These are phyloP conservation scores for Pelagia noctiluca DNA, from an alignment of 30 jellyfish, hydroid and myxozoan genomes.

Conservation along the genomic window DNA sequence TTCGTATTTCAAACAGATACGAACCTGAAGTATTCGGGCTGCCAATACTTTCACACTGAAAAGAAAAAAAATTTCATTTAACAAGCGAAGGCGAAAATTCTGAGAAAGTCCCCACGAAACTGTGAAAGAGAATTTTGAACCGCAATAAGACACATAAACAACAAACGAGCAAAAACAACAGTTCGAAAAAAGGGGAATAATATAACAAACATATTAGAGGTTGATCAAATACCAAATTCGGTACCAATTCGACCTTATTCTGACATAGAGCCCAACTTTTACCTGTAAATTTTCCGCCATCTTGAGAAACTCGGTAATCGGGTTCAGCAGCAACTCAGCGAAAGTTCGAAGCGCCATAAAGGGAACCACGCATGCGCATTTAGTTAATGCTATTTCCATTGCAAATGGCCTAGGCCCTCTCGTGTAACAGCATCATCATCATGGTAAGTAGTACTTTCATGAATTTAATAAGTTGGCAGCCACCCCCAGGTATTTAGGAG, in stretches of 20 bases:
- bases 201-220: neutral
- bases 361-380: conserved; percentile 62
- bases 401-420: conserved; percentile 52
- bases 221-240: neutral
- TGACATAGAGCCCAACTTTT: conserved; percentile 1
- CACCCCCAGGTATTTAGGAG: too few relatives aligned
- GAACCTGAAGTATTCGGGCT: neutral
- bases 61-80: neutral
- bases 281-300: conserved; percentile 82
- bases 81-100: too few relatives aligned
- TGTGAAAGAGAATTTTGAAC: too few relatives aligned
- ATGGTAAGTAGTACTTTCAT: neutral
- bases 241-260: too few relatives aligned
- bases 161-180: too few relatives aligned
- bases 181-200: neutral
- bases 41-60: neutral
- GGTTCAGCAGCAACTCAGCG: too few relatives aligned
- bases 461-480: too few relatives aligned
- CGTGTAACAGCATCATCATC: neutral
- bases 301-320: conserved; percentile 67
- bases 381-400: neutral
- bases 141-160: too few relatives aligned
- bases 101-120: too few relatives aligned
- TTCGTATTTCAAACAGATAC: neutral
- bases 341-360: conserved; percentile 43